Conservation (phyloP, 2,113 vertebrate genomes). For the Thalassarche chlororhynchos region DNA sequence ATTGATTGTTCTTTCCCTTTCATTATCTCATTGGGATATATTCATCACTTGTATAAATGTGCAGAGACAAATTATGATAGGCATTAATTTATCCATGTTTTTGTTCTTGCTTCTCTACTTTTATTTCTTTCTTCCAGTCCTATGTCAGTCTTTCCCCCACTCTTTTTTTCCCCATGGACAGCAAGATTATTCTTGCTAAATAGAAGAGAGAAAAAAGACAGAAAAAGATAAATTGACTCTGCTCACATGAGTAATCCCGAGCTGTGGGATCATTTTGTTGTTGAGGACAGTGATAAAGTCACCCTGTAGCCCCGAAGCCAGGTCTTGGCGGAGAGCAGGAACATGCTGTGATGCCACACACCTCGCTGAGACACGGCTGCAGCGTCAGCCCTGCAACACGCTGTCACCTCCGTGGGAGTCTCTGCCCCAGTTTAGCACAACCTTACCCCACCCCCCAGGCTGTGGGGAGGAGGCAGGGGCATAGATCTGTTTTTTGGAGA, state of each 20-base stretch:
- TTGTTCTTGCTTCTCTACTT: not conserved
- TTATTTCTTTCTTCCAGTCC: not conserved
- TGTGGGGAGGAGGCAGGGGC: not conserved
- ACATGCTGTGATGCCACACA: not conserved
- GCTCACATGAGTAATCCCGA: not conserved
- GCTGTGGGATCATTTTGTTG: not conserved
- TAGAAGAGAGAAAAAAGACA: not conserved
- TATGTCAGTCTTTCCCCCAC: not conserved
- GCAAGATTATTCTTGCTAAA: not conserved
- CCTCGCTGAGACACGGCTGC: not conserved
- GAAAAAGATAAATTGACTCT: not conserved
- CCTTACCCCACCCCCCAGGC: not conserved
- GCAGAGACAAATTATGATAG: not conserved
- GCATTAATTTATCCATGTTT: not conserved
- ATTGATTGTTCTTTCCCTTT: not conserved
- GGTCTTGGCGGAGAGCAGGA: not conserved
- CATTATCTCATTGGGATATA: not conserved
- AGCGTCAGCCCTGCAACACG: fast-evolving
- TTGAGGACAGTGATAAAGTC: not conserved
- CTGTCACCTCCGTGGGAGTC: not conserved
- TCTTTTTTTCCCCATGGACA: not conserved
- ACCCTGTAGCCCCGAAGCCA: not conserved
- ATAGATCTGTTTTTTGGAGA: not conserved
- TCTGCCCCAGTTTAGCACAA: not conserved
- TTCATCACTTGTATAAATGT: not conserved